Evolutionary conservation across 2,797 vertebrate genomes (phyloP).

Genomic region (Gallinago solitaria): DNA sequence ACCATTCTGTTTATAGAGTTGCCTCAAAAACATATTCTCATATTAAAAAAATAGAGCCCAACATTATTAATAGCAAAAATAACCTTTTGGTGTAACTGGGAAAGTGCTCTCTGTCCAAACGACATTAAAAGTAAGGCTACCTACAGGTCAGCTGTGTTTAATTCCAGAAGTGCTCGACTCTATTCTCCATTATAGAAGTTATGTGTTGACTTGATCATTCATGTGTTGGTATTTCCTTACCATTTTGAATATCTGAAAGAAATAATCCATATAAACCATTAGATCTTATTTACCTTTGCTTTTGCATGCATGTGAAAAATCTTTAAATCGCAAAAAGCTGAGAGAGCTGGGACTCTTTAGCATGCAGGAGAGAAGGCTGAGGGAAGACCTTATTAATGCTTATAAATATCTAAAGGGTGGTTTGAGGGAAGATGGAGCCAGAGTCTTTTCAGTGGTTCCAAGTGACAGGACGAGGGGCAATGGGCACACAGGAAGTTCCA

Average conservation of each 20-base stretch:
- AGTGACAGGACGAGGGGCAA: too few relatives aligned
- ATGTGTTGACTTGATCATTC: not conserved
- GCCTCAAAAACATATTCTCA: not conserved
- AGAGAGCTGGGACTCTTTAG: too few relatives aligned
- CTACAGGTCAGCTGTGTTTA: not conserved
- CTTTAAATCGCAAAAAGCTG: not conserved
- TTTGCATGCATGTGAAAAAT: not conserved
- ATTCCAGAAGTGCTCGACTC: not conserved
- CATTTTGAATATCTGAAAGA: not conserved
- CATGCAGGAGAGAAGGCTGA: too few relatives aligned
- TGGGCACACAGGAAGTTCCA: too few relatives aligned
- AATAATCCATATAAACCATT: not conserved
- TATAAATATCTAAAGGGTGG: too few relatives aligned
- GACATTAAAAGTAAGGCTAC: not conserved
- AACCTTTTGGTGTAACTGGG: not conserved
- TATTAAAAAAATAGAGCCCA: not conserved
- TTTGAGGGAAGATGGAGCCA: too few relatives aligned
- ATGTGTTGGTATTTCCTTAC: not conserved
- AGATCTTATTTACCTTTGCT: not conserved
- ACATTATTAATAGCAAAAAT: not conserved
- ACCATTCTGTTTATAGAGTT: not conserved
- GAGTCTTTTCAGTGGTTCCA: too few relatives aligned
- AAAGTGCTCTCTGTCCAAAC: not conserved
- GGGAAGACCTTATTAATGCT: too few relatives aligned
- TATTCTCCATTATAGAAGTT: not conserved